Evolutionary conservation across 1,140 invertebrate genomes (phyloP), one percentile per base, ranked within the genome.

Genomic region (Orius laevigatus): DNA sequence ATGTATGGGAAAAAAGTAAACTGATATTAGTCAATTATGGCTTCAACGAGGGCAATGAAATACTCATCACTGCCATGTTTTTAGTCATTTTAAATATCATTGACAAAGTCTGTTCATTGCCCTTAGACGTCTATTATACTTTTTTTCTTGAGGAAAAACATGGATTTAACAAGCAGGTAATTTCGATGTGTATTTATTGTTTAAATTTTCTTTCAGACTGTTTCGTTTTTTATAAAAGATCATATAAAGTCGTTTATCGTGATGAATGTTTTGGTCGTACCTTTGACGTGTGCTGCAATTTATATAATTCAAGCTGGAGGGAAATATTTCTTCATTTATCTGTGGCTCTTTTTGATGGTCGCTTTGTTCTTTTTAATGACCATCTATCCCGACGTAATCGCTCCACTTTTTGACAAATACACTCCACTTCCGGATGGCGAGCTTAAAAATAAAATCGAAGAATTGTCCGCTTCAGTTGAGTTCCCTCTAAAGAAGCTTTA

Each of bases 351-450:
- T 60, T 75, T 80, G 4, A 79, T 89, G 31, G 59, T 84, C 2
- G 74, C 82, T 9, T 72, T 78, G 1, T 65, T 97, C 52, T 66
- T 95, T 50, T 52, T 81, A 56, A 71, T 92, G 62, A 90, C 90
- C 2, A 75, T 99, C 49, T 98, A 98, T 71, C 92, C 94, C 18
- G 84, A 95, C 58, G 81, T 89, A 39, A 98, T 99, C 62, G 95
- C 95, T 4, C 95, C 96, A 35, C 65, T 99, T 4, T 99, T 99
- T 69, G 96, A 99, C 63, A 98, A 94, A 62, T 99, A 95, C 63
- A 84, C 84, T n/a, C 89, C 92, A 15, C 65, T 99, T 12, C 85
- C 89, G 32, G 87, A 97, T 53, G 93, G 95, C 41, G 76, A 84
- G 38, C 66, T 99, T 0, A 78, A 82, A 48, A 71, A 71, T 38